These are phyloP conservation scores for Tenualosa ilisha DNA, from an alignment of 2,797 vertebrate species.

Conservation along the genomic window DNA sequence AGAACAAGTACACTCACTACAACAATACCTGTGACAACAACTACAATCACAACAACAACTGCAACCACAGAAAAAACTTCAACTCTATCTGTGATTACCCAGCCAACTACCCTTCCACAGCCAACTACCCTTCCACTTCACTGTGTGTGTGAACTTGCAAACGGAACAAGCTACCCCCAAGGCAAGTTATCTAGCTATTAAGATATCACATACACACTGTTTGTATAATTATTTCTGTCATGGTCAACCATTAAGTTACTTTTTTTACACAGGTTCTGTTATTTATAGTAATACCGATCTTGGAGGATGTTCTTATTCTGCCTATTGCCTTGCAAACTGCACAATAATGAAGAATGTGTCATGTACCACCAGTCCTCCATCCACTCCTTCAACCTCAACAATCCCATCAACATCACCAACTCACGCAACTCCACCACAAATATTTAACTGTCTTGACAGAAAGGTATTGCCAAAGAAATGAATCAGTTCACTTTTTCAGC, in stretches of 20 bases:
- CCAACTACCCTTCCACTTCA: no score
- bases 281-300: constrained; percentile 71
- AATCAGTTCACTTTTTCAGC: background rate
- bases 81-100: background rate
- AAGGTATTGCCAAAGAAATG: background rate
- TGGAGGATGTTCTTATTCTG: constrained; percentile 66
- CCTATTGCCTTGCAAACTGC: constrained; percentile 50
- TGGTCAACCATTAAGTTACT: no score
- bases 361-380: fast-evolving
- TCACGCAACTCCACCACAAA: background rate
- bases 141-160: background rate
- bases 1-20: no score
- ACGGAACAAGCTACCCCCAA: background rate
- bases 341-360: constrained; percentile 41
- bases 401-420: background rate
- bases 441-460: background rate
- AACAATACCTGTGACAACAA: no score
- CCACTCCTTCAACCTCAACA: constrained; percentile 6
- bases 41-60: background rate
- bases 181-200: background rate
- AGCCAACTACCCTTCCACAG: background rate
- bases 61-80: background rate
- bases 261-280: constrained; percentile 57
- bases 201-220: background rate
- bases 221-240: no score